These are phyloP conservation scores for Xanthorhoe designata DNA, from an alignment of 2,888 invertebrate species.

Conservation along the genomic window DNA sequence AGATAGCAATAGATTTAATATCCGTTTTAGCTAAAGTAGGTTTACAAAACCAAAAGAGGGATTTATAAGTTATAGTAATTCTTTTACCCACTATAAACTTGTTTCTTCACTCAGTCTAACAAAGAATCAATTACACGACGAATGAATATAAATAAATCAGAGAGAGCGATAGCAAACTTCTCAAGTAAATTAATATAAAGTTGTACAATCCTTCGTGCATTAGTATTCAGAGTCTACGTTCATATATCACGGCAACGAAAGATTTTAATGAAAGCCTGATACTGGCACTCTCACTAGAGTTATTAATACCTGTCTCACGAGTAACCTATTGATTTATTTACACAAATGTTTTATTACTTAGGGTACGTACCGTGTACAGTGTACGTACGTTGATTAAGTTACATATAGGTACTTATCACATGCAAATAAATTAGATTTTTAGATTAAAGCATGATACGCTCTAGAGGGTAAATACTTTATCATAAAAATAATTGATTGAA, in stretches of 20 bases:
- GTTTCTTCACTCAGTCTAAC: neutral
- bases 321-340: neutral
- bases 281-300: slow-evolving; percentile 58
- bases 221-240: slow-evolving; percentile 77
- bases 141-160: slow-evolving; percentile 77
- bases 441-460: too few relatives aligned
- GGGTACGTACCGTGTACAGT: too few relatives aligned
- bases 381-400: too few relatives aligned
- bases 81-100: neutral
- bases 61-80: neutral
- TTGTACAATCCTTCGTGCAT: slow-evolving; percentile 78
- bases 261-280: slow-evolving; percentile 80
- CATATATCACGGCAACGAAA: slow-evolving; percentile 79
- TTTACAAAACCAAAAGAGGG: too few relatives aligned
- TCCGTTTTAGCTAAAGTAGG: too few relatives aligned
- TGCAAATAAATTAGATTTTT: too few relatives aligned
- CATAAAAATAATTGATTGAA: too few relatives aligned
- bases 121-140: slow-evolving; percentile 5
- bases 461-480: too few relatives aligned
- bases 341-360: neutral
- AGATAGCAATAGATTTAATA: too few relatives aligned
- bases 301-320: slow-evolving; percentile 30
- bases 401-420: too few relatives aligned
- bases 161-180: slow-evolving; percentile 68
- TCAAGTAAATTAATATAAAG: slow-evolving; percentile 83